phyloP scores from a whole-genome alignment of 2,888 invertebrate genomes.

The Horisme vitalbata region DNA sequence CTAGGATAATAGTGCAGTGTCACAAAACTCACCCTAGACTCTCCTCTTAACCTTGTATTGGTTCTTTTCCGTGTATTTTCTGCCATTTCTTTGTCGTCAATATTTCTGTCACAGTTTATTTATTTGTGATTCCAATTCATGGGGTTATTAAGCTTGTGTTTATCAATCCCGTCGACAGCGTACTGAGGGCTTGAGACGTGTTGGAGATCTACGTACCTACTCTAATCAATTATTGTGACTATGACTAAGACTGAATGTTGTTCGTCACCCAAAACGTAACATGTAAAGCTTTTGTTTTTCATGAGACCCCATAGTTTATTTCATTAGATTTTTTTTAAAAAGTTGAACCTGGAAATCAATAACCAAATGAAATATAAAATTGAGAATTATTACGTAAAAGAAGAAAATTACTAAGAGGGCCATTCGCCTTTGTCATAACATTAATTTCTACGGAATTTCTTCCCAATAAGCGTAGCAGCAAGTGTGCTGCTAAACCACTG shows the following conservation, averaged over 20 bases:
- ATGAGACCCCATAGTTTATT: conserved; percentile 4
- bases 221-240: conserved; percentile 41
- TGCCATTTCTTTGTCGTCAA: conserved; percentile 27
- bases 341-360: neutral
- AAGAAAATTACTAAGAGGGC: too few species aligned
- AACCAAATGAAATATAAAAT: neutral
- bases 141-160: conserved; percentile 36
- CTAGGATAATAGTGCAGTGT: neutral
- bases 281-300: conserved; percentile 37
- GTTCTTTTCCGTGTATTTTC: conserved; percentile 18
- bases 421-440: too few species aligned
- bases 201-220: conserved; percentile 41
- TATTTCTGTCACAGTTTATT: conserved; percentile 22
- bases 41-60: neutral
- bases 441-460: too few species aligned
- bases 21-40: conserved; percentile 12
- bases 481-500: too few species aligned
- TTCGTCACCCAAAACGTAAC: conserved; percentile 40
- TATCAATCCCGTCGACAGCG: conserved; percentile 39
- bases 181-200: conserved; percentile 50
- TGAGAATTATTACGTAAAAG: too few species aligned
- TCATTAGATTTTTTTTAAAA: neutral
- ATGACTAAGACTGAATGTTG: conserved; percentile 34
- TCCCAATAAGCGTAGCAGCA: too few species aligned
- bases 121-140: conserved; percentile 22